Evolutionary conservation across 2,113 vertebrate genomes (phyloP), one percentile per base, ranked within the genome.

Genomic region (Daubentonia madagascariensis): DNA sequence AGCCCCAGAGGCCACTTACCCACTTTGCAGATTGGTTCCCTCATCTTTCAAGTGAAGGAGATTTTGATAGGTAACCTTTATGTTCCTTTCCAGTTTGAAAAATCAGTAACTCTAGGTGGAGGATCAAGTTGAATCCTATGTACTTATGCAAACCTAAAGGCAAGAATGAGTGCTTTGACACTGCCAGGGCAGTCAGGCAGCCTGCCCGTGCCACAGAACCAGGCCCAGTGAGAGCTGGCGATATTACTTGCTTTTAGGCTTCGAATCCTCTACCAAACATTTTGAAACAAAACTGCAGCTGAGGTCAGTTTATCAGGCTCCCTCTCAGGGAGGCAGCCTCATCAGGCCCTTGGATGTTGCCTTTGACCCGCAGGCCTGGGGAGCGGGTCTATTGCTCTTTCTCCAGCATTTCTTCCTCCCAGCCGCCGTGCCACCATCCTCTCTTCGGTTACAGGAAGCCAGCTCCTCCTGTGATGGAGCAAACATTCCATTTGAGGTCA

Each of bases 401-500:
- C 5, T 85, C 13, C 25, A 84, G 61, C n/a, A 35, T 52, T 85
- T 43, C 13, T 96, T 57, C 80, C 25, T 88, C 70, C 32, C 84
- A 67, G 65, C n/a, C 85, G 61, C 50, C 3, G 11, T 30, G 23
- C 63, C 32, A 45, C 80, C 22, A 32, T 12, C 73, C n/a, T 79
- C 30, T 48, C 59, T 28, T 79, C 61, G 20, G 9, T n/a, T 63
- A n/a, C 57, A 85, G 75, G 52, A 92, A 72, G 30, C 40, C 11
- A 1, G 70, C 43, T 78, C 54, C 84, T 94, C 91, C 90, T 1
- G 32, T 63, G 92, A 97, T 80, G 87, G 97, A 98, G 97, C 92
- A 96, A 98, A 98, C 91, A 72, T 97, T 98, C 97, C 94, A 92
- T 96, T 83, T 90, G 95, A 98, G 98, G 98, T 98, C 97, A 97